These are phyloP conservation scores for Operophtera brumata DNA, from an alignment of 2,888 invertebrate genomes.

Conservation along the genomic window DNA sequence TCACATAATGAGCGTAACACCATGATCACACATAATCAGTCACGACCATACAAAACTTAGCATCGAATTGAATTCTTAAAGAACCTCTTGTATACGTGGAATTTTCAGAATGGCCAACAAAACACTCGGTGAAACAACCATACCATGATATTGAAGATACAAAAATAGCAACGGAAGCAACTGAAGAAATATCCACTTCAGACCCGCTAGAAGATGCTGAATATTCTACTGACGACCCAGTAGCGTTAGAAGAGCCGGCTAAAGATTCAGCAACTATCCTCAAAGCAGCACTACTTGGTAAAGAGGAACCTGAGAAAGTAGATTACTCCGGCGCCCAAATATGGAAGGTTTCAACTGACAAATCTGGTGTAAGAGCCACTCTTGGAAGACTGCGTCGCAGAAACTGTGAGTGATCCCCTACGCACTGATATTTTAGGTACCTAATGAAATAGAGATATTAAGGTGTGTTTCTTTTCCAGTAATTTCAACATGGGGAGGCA, in stretches of 20 bases:
- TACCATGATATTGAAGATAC: constrained; percentile 30
- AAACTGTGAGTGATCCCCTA: constrained; percentile 57
- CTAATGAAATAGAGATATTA: not conserved
- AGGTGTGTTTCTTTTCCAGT: constrained; percentile 62
- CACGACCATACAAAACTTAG: constrained; percentile 15
- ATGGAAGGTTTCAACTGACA: constrained; percentile 83
- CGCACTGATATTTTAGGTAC: not conserved
- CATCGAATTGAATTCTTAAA: not conserved
- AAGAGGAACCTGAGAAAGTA: constrained; percentile 58
- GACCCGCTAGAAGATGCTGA: constrained; percentile 34
- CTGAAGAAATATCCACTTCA: constrained; percentile 28
- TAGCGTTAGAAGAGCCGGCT: constrained; percentile 27
- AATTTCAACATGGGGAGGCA: constrained; percentile 84
- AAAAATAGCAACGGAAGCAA: constrained; percentile 32
- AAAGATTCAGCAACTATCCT: constrained; percentile 30
- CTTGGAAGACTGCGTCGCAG: constrained; percentile 59
- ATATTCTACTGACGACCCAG: constrained; percentile 33
- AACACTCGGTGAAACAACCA: constrained; percentile 66
- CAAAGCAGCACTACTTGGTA: constrained; percentile 35
- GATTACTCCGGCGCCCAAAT: constrained; percentile 89
- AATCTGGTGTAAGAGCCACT: constrained; percentile 67
- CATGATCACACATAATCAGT: constrained; percentile 34
- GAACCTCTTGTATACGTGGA: constrained; percentile 20
- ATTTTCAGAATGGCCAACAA: constrained; percentile 62
- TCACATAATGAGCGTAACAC: constrained; percentile 22